Conservation (phyloP, 2,797 vertebrate species). For the Margarornis squamiger region DNA sequence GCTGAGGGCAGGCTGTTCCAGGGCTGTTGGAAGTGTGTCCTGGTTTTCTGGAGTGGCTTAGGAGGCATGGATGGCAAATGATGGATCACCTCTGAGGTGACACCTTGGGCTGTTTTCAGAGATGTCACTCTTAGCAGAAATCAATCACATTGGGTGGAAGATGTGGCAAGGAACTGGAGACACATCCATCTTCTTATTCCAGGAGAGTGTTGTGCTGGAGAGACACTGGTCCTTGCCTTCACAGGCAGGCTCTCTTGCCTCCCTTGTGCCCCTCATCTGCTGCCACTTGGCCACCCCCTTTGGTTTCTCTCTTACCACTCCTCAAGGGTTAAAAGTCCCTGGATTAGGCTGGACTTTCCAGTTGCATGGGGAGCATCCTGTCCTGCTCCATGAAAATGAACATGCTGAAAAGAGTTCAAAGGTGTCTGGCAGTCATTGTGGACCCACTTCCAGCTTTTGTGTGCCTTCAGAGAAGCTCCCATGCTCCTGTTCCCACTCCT, state of each 20-base stretch:
- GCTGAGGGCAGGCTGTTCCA: neutral
- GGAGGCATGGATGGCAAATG: neutral
- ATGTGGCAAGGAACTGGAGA: neutral
- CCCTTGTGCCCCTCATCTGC: neutral
- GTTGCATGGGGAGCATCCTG: neutral
- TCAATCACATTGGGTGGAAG: neutral
- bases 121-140: neutral
- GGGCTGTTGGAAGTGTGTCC: neutral
- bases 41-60: neutral
- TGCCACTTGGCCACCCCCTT: neutral
- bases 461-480: neutral
- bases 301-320: neutral
- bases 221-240: neutral
- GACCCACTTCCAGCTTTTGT: neutral
- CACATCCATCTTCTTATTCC: neutral
- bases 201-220: neutral
- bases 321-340: neutral
- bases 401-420: neutral
- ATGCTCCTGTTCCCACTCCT: neutral
- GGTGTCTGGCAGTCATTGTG: neutral
- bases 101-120: neutral
- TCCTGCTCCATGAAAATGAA: fast-evolving
- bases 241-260: neutral
- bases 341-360: neutral
- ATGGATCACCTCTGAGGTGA: neutral